Evolutionary conservation across 2,888 invertebrate species (phyloP), one percentile per base, ranked within the genome.

Genomic region (Cancer borealis): DNA sequence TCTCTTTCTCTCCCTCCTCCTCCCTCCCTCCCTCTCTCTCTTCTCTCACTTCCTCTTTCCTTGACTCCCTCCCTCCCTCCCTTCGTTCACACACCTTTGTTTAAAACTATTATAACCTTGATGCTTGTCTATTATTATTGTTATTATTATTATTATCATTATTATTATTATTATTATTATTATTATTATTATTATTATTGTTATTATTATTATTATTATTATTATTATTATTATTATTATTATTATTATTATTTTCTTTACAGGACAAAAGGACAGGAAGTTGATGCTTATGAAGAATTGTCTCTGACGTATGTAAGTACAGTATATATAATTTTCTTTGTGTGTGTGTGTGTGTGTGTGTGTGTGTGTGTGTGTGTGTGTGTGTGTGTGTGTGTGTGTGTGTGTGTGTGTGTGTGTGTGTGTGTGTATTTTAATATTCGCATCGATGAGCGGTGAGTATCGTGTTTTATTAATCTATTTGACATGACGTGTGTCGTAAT

Each of bases 181-280:
- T 91, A 14, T 84, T 30, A 12, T 79, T 79, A 79, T 39, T 84
- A 30, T 30, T 84, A 84, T 84, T 84, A 84, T 91, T 91, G 66
- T 91, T 91, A 66, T 66, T 91, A 66, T 91, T 91, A 91, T 66
- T 60, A 66, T 91, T 66, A 91, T 91, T 66, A 39, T 66, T 91
- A 91, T 91, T 21, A 66, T 91, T 66, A 91, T 91, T 39, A 39
- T 66, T 66, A 60, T 66, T 66, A 91, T 91, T 91, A 66, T 60
- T 66, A 39, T 91, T 91, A 91, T 66, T 39, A 60, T 60, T 60
- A 5, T 17, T 60, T 54, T 91, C 54, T 60, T 66, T 60, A 21
- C 66, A 60, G 66, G 1, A 46, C 46, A 89, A 49, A 89, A 89
- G 12, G 47, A 21, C 10, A 10, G 45, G 21, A 45, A 49, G 89